Conservation (phyloP, 2,113 vertebrate genomes). For the Catharus minimus region DNA sequence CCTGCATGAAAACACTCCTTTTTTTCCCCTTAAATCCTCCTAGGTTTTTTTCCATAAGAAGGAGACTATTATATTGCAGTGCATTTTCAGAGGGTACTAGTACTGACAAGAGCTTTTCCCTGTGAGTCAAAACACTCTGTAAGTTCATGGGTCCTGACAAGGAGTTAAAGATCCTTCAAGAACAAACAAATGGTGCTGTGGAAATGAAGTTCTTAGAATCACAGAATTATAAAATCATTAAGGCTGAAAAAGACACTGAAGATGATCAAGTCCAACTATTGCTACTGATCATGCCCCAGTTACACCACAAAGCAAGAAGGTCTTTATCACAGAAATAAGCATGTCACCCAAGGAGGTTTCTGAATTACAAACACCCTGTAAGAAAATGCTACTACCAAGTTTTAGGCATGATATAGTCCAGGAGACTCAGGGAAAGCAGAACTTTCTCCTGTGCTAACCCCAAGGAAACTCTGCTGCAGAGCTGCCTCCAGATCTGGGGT, state of each 20-base stretch:
- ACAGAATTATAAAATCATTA: background rate
- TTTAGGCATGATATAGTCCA: background rate
- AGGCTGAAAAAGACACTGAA: background rate
- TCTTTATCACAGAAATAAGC: background rate
- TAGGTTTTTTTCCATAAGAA: background rate
- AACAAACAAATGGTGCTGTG: background rate
- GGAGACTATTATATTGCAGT: background rate
- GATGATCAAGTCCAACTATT: background rate
- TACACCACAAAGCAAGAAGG: background rate
- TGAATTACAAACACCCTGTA: background rate
- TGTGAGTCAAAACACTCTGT: background rate
- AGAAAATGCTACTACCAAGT: background rate
- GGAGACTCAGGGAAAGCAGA: background rate
- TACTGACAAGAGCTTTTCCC: background rate
- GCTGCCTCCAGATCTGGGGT: background rate
- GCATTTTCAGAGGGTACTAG: background rate
- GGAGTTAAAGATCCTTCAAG: background rate
- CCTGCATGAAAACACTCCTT: background rate
- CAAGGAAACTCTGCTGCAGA: background rate
- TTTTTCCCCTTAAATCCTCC: background rate
- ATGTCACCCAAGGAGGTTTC: background rate
- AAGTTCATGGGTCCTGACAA: background rate
- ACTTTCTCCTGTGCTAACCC: background rate
- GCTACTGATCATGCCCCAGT: background rate
- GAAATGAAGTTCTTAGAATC: background rate